Evolutionary conservation across 2,113 vertebrate species (phyloP).

Genomic region (Etia nguti): DNA sequence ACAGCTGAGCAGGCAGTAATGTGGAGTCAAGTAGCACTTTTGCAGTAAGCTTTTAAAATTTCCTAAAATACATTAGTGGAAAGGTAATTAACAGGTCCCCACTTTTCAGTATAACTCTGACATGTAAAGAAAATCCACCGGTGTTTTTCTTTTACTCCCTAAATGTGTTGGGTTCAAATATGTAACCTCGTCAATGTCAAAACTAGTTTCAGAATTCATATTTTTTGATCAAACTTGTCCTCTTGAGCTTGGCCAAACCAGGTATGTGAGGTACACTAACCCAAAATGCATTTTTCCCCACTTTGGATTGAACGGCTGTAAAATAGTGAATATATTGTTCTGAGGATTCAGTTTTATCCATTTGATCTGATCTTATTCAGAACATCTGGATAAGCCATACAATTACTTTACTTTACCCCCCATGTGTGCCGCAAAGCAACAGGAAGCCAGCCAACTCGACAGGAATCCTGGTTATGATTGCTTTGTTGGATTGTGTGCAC

Average conservation of each 20-base stretch:
- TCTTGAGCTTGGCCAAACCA: not conserved
- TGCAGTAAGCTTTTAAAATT: not conserved
- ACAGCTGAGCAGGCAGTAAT: not conserved
- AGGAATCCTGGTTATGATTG: not conserved
- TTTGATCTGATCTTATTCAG: not conserved
- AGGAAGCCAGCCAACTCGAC: not conserved
- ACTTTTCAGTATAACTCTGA: not conserved
- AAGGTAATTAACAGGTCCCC: not conserved
- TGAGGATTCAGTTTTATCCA: not conserved
- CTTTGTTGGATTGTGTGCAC: not conserved
- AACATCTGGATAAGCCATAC: not conserved
- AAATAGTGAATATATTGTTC: not conserved
- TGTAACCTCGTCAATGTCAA: accelerated
- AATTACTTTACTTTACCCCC: not conserved
- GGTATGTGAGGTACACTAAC: not conserved
- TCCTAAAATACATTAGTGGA: not conserved
- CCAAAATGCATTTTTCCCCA: not conserved
- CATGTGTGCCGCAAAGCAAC: not conserved
- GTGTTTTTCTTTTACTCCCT: not conserved
- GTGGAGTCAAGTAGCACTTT: not conserved
- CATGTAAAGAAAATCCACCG: not conserved
- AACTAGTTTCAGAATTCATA: not conserved
- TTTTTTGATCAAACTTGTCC: not conserved
- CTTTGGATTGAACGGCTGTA: not conserved
- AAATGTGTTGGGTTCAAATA: not conserved